phyloP scores from a whole-genome alignment of 2,797 vertebrate species.

The Macropodus opercularis region DNA sequence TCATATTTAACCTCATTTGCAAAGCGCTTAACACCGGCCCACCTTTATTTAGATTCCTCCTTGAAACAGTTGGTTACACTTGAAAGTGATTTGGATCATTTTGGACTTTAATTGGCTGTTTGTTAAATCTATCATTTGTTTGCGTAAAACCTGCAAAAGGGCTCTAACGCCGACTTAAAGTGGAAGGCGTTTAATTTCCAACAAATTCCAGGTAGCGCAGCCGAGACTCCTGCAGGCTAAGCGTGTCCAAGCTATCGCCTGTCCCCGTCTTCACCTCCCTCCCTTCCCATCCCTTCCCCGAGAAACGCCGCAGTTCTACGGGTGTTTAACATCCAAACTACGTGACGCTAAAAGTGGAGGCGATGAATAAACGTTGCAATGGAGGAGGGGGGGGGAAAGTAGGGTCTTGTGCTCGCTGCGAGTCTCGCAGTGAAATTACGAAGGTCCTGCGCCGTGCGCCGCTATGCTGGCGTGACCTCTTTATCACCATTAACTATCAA shows the following conservation, averaged over 20 bases:
- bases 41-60: conserved; percentile 82
- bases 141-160: conserved; percentile 63
- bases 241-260: conserved; percentile 60
- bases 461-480: conserved; percentile 72
- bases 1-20: conserved; percentile 58
- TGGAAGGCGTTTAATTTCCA: conserved; percentile 34
- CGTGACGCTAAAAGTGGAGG: conserved; percentile 30
- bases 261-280: conserved; percentile 31
- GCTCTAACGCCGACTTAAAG: conserved; percentile 56
- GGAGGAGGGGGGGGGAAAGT: conserved; percentile 40
- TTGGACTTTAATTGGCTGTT: conserved; percentile 83
- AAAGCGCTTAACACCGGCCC: conserved; percentile 64
- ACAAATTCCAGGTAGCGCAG: conserved; percentile 38
- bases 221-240: conserved; percentile 52
- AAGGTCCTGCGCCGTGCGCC: conserved; percentile 58
- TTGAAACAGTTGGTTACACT: conserved; percentile 84
- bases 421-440: conserved; percentile 46
- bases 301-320: conserved; percentile 55
- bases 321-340: conserved; percentile 65
- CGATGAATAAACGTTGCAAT: conserved; percentile 41
- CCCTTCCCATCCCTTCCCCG: conserved; percentile 53
- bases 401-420: conserved; percentile 27
- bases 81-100: conserved; percentile 83
- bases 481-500: conserved; percentile 77
- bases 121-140: conserved; percentile 80